A percentile compares a stretch with the other conserved stretches of the same genome.
Conservation (phyloP, 2,797 vertebrate species). For the Sebastes baramenuke region DNA sequence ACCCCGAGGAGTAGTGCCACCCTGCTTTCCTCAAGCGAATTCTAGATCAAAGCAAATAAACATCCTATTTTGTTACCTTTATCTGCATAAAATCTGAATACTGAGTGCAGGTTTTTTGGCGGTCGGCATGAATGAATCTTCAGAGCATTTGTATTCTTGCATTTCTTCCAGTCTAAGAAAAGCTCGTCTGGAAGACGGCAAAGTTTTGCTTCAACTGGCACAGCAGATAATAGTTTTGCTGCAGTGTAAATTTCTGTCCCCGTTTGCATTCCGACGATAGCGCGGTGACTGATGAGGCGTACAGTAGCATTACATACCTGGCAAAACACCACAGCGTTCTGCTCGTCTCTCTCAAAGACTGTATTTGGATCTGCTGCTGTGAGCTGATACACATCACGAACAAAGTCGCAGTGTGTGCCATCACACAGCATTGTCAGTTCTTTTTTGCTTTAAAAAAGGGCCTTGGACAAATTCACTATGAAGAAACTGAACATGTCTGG, state of each 20-base stretch:
- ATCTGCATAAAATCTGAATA: constrained; percentile 23
- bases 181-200: not conserved
- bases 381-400: constrained; percentile 17
- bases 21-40: not conserved
- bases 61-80: not conserved
- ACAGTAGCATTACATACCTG: constrained; percentile 42
- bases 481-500: constrained; percentile 7
- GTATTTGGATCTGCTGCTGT: constrained; percentile 29
- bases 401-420: not conserved
- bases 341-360: constrained; percentile 15
- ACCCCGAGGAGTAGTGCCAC: not conserved
- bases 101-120: not conserved
- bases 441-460: not conserved
- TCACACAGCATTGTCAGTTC: not conserved
- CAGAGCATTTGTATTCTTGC: constrained; percentile 7
- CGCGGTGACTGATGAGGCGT: constrained; percentile 47
- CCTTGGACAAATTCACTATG: not conserved
- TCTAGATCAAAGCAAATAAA: constrained; percentile 18
- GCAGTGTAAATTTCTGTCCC: constrained; percentile 29
- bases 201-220: constrained; percentile 35
- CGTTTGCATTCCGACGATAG: constrained; percentile 18
- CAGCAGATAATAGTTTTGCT: constrained; percentile 46
- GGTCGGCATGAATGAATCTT: not conserved
- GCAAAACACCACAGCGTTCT: constrained; percentile 3
- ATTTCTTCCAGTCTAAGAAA: not conserved